phyloP scores from a whole-genome alignment of 1,140 invertebrate genomes.

The Cepaea nemoralis region DNA sequence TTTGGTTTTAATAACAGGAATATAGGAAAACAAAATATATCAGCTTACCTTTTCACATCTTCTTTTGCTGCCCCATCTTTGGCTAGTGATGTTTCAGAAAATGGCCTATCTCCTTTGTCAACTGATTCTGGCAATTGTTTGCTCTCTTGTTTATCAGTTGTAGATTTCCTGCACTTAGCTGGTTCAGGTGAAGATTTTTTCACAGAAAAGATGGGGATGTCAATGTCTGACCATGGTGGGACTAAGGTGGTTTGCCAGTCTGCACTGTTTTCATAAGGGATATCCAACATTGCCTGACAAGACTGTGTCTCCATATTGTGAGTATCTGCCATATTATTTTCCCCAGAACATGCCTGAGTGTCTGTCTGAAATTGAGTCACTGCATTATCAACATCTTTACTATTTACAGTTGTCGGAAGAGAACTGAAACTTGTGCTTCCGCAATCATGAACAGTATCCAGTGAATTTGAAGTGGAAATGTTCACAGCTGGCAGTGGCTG shows the following conservation, averaged over 20 bases:
- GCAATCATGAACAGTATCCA: neutral
- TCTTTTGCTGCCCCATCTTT: neutral
- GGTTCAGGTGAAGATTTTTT: neutral
- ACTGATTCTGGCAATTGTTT: neutral
- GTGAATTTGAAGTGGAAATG: neutral
- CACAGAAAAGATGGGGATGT: constrained; percentile 28
- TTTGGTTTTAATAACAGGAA: too few species aligned
- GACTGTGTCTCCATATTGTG: neutral
- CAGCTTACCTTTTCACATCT: constrained; percentile 3
- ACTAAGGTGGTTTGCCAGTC: neutral
- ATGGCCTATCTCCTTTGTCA: neutral
- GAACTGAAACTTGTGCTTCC: neutral
- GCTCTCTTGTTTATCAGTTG: neutral
- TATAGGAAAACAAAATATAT: too few species aligned
- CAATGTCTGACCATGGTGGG: neutral
- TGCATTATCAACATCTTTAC: neutral
- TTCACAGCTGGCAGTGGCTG: neutral
- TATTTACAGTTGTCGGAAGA: neutral
- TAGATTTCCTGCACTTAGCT: neutral
- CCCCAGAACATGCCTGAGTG: neutral
- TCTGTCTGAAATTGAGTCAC: neutral
- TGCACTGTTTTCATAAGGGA: neutral
- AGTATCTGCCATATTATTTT: neutral
- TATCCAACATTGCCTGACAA: neutral
- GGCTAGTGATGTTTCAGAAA: neutral